Evolutionary conservation across 2,797 vertebrate genomes (phyloP), one percentile per base, ranked within the genome.

Genomic region (Sphenopsis melanotis): DNA sequence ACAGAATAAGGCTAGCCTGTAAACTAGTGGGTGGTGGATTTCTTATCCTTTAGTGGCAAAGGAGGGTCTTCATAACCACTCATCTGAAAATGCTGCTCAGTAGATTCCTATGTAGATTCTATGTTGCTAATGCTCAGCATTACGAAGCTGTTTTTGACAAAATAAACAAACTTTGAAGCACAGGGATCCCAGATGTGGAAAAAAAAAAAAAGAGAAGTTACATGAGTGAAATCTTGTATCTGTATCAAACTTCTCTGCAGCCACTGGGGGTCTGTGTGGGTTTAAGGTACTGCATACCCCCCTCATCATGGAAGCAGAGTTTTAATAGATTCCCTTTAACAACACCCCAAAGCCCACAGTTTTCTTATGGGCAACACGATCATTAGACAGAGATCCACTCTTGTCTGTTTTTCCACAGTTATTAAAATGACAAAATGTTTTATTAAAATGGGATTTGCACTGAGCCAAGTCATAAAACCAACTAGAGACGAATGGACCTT

Each of bases 381-480:
- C 74, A 70, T 90, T 83, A 90, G 77, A 65, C 55, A 83, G 55
- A 86, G 39, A 86, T 83, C 41, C 44, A 56, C 19, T 55, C 42
- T 74, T 86, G 23, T 57, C 65, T 93, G 53, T 6, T 87, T 94
- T 76, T 21, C 32, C 52, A 77, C 30, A 70, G 70, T 68, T 87
- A 80, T 69, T 94, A 71, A 90, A 95, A 91, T 68, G 64, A 88
- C 56, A 93, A 94, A 92, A 93, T 80, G 39, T 84, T 93, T 90
- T 81, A 90, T 85, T 91, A 92, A 95, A 92, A 90, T 47, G 22
- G 44, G 37, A 90, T 93, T 87, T 92, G 24, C 19, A 42, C 41
- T 64, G 34, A 84, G 29, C 11, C 3, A 2, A 93, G 26, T 81
- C 77, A 69, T 74, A 85, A 96, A 93, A 90, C 53, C 66, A 90